Base-by-base conservation (phyloP, 35 echinoderm and acorn worm genomes). In the Ophioderma brevispina region DNA sequence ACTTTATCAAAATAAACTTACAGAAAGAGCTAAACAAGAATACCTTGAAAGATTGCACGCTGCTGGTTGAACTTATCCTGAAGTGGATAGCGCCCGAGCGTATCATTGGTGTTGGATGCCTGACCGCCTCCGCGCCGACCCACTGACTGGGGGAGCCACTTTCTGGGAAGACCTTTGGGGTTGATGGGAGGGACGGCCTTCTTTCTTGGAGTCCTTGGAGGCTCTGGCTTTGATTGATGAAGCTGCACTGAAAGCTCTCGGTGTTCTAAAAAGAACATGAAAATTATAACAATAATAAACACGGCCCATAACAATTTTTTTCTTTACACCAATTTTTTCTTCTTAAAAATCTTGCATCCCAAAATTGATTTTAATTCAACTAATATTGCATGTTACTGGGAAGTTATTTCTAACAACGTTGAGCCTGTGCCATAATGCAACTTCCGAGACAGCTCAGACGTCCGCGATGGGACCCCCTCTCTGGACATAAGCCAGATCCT, bases 21-120 rank as follows among this genome's bases (percentile, higher is more conserved):
- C n/a, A n/a, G n/a, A n/a, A n/a, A n/a, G n/a, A n/a, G n/a, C n/a
- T n/a, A n/a, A n/a, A 46, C 41, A 46, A 46, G 41, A 46, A 46
- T 85, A 85, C 83, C 83, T 85, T 59, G 46, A 32, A 18, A 31
- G 55, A 63, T 25, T 64, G 63, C 2, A 59, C 34, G 36, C 83
- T 70, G 32, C 83, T 85, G 43, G 83, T 85, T 31, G 83, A 85
- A 37, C 37, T 64, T 6, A 82, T 18, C 52, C 83, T 85, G 13
- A 55, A 64, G 33, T 49, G 32, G 15, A 31, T 13, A 70, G 32
- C 35, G 52, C 33, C 23, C 15, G 49, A 37, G 30, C n/a, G 43
- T 23, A 64, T 76, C 1, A 25, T 15, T 0, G 90, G 90, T 17
- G 90, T 91, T 81, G 90, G 82, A 91, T 86, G 40, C 64, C 32